phyloP scores from a whole-genome alignment of 1,140 invertebrate species.

The Drosophila obscura region DNA sequence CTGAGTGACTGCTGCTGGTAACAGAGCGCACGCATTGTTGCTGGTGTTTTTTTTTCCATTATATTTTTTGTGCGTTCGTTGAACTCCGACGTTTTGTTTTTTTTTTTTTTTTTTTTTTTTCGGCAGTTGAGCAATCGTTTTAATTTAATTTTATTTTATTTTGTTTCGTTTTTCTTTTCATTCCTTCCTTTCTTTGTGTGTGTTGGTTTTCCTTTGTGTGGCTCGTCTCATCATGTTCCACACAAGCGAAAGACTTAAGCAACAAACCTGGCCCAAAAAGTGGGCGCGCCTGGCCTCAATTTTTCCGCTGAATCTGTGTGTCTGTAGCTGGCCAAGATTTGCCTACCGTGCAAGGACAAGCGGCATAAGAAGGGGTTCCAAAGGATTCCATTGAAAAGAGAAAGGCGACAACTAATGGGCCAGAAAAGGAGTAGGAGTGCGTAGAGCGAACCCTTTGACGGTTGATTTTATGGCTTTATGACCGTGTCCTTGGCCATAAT shows the following conservation, averaged over 20 bases:
- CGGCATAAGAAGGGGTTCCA: slow-evolving; percentile 15
- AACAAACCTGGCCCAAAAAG: slow-evolving; percentile 53
- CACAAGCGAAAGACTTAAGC: slow-evolving; percentile 70
- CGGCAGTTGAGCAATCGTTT: slow-evolving; percentile 66
- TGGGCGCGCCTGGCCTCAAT: slow-evolving; percentile 33
- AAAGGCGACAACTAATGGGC: slow-evolving; percentile 54
- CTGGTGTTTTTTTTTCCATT: slow-evolving; percentile 54
- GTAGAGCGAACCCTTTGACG: slow-evolving; percentile 62
- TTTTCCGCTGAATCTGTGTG: slow-evolving; percentile 41
- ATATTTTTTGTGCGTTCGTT: slow-evolving; percentile 74
- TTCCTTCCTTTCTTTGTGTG: slow-evolving; percentile 10
- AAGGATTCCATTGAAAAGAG: slow-evolving; percentile 40
- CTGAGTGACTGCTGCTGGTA: slow-evolving; percentile 62
- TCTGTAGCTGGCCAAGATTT: slow-evolving; percentile 35
- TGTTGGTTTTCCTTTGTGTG: slow-evolving; percentile 9
- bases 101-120: slow-evolving; percentile 36
- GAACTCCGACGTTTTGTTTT: slow-evolving; percentile 46
- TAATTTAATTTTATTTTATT: slow-evolving; percentile 32
- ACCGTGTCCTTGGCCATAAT: slow-evolving; percentile 73
- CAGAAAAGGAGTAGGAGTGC: background rate
- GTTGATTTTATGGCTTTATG: slow-evolving; percentile 72
- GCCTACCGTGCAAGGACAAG: slow-evolving; percentile 70
- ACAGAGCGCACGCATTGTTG: slow-evolving; percentile 61
- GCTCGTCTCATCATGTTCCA: background rate
- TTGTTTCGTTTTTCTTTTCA: slow-evolving; percentile 16